phyloP scores from a whole-genome alignment of 2,888 invertebrate genomes.

The Athripsodes cinereus region DNA sequence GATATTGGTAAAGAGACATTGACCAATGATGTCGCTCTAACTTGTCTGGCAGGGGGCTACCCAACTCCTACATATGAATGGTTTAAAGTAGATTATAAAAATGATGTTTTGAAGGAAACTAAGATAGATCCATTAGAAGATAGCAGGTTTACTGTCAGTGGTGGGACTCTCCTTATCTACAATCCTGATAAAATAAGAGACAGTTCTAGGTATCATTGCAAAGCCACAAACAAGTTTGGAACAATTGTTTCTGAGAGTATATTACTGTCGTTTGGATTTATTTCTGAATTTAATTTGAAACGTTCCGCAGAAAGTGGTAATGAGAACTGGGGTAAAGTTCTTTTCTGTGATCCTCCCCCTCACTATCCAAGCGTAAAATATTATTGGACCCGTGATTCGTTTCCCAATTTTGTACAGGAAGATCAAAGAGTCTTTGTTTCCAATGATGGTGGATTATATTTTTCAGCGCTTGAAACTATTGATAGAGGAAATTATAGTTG shows the following conservation, averaged over 20 bases:
- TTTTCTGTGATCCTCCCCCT: constrained; percentile 89
- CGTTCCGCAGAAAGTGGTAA: constrained; percentile 78
- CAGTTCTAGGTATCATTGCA: constrained; percentile 86
- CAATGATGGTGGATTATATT: constrained; percentile 88
- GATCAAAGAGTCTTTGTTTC: constrained; percentile 91
- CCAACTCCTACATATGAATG: constrained; percentile 87
- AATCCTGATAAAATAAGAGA: constrained; percentile 76
- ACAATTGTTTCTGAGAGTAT: constrained; percentile 84
- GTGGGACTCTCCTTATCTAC: constrained; percentile 85
- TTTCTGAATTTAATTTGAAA: constrained; percentile 85
- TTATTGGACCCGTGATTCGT: constrained; percentile 86
- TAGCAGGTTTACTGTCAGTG: constrained; percentile 77
- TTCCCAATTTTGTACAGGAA: constrained; percentile 90
- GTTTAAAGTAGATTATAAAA: constrained; percentile 83
- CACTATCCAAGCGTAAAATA: constrained; percentile 86
- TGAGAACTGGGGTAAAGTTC: constrained; percentile 90
- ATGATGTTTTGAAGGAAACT: constrained; percentile 64
- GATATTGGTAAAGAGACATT: constrained; percentile 67
- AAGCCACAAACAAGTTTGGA: constrained; percentile 85
- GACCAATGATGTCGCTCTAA: constrained; percentile 69
- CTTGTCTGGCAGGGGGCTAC: constrained; percentile 79
- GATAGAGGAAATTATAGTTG: constrained; percentile 89
- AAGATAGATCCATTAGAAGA: constrained; percentile 73
- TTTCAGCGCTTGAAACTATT: constrained; percentile 86
- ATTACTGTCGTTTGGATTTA: constrained; percentile 80